Conservation (phyloP, 2,888 invertebrate species). For the Lasiommata megera region DNA sequence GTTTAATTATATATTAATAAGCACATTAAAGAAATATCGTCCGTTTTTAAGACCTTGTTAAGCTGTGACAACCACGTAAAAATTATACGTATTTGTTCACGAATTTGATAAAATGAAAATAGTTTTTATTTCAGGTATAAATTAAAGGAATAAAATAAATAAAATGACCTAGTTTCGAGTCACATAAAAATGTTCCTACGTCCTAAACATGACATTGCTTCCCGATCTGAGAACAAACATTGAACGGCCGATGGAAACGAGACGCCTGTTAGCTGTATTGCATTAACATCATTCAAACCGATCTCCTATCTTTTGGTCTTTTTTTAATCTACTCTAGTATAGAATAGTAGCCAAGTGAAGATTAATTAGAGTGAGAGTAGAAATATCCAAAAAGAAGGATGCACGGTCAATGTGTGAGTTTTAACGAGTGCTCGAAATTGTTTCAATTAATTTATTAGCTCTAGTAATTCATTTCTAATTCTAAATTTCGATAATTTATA, state of each 20-base stretch:
- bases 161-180: too few relatives aligned
- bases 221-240: constrained; percentile 21
- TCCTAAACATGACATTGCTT: constrained; percentile 22
- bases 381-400: constrained; percentile 71
- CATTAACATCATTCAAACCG: constrained; percentile 57
- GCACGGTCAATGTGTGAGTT: constrained; percentile 78
- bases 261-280: constrained; percentile 26
- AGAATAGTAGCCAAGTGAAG: constrained; percentile 69
- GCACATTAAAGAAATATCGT: too few relatives aligned
- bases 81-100: too few relatives aligned
- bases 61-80: too few relatives aligned
- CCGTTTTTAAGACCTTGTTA: too few relatives aligned
- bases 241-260: constrained; percentile 24
- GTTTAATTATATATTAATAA: too few relatives aligned
- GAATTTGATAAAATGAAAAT: too few relatives aligned
- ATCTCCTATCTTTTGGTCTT: constrained; percentile 70
- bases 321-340: constrained; percentile 67
- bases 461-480: constrained; percentile 79
- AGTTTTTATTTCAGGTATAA: too few relatives aligned
- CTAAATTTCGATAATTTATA: constrained; percentile 72
- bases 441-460: constrained; percentile 70
- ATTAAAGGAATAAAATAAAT: too few relatives aligned
- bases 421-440: constrained; percentile 80
- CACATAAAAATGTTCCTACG: not conserved
- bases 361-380: constrained; percentile 64